Evolutionary conservation across 2,113 vertebrate genomes (phyloP), one percentile per base, ranked within the genome.

Genomic region (Cryptoleucopteryx plumbea): DNA sequence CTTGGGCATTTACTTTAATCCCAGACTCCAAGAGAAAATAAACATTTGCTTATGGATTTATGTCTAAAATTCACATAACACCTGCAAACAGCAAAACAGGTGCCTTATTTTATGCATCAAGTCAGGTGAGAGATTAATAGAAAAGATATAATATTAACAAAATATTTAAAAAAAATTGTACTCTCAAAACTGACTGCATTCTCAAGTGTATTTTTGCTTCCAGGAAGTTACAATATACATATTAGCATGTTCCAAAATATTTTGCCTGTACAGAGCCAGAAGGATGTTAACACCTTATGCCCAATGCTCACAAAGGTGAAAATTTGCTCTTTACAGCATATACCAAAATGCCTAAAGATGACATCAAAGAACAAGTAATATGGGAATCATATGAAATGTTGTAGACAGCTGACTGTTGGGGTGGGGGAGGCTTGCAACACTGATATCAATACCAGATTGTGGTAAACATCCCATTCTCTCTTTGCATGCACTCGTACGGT

Each of bases 401-500:
- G 32, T 15, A 45, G 42, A 11, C 5, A 66, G 38, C 7, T 36
- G 15, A 11, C 19, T 71, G 6, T 45, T 89, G 29, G 48, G 5
- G 15, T n/a, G 27, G 9, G 11, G 3, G 25, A 78, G 14, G 31
- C 19, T 85, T 62, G 12, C n/a, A 50, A 38, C 34, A 45, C 8
- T 20, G 31, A 27, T 31, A 34, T 16, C 31, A 21, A 7, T 11
- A 20, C 21, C 42, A 48, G 18, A 25, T 18, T 65, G 36, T 52
- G 63, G 23, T 43, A 20, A 72, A 38, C 10, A 48, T 48, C 21
- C 55, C 25, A 15, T 31, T 45, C 1, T 38, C 32, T 55, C 42
- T 61, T 56, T 2, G 4, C 6, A 11, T 38, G 5, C 1, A 1
- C 25, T 70, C 12, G 13, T 3, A 21, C 9, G 11, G 15, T 31